Evolutionary conservation across 2,797 vertebrate genomes (phyloP).

Genomic region (Tapirus indicus): DNA sequence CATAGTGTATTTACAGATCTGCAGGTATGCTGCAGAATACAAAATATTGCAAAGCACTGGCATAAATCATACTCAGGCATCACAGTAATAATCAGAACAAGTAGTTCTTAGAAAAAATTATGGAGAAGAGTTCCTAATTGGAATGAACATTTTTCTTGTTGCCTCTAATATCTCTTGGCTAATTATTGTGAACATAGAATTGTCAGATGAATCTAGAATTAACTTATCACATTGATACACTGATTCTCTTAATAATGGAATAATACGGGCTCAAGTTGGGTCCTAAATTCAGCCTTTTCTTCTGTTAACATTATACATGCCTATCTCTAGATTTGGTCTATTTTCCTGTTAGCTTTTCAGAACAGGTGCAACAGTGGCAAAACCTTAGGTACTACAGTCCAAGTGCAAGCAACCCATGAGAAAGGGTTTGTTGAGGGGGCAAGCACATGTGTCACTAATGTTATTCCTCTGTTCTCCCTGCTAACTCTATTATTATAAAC

Average conservation of each 20-base stretch:
- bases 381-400: slow-evolving; percentile 61
- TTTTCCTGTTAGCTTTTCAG: slow-evolving; percentile 62
- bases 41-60: neutral
- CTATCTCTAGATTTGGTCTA: neutral
- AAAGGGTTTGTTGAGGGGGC: slow-evolving; percentile 73
- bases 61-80: slow-evolving; percentile 37
- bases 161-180: slow-evolving; percentile 47
- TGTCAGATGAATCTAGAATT: slow-evolving; percentile 65
- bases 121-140: slow-evolving; percentile 64
- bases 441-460: slow-evolving; percentile 77
- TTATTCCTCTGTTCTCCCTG: slow-evolving; percentile 74
- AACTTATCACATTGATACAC: neutral
- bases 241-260: slow-evolving; percentile 55
- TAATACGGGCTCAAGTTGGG: slow-evolving; percentile 25
- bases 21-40: slow-evolving; percentile 61
- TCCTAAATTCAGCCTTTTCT: slow-evolving; percentile 51
- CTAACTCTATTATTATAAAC: slow-evolving; percentile 81
- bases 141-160: slow-evolving; percentile 69
- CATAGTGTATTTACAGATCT: neutral
- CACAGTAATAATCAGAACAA: slow-evolving; percentile 72
- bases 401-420: slow-evolving; percentile 58
- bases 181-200: slow-evolving; percentile 71
- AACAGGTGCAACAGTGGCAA: slow-evolving; percentile 55
- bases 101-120: slow-evolving; percentile 70
- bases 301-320: neutral